Evolutionary conservation across 1,140 invertebrate species (phyloP), one percentile per base, ranked within the genome.

Genomic region (Conus betulinus): DNA sequence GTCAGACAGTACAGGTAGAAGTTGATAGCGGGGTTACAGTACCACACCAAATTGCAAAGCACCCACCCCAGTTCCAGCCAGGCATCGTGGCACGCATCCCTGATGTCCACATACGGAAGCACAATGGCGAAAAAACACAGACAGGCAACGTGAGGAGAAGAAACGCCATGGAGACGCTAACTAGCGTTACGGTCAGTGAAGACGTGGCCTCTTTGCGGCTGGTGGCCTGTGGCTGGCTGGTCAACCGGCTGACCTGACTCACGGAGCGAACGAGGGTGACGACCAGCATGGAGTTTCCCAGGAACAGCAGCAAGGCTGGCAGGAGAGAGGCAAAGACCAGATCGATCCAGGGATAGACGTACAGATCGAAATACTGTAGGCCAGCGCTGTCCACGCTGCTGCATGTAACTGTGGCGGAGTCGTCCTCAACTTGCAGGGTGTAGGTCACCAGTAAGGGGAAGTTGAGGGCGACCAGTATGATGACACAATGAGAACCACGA

Each of bases 31-130:
- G 52, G 27, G n/a, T 87, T 87, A 8, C 53, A 39, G 15, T 87
- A 87, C 85, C 85, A 87, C 85, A 87, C 7, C 15, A 84, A n/a
- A 39, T 83, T 74, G 87, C 82, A 55, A 82, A 91, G 6, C 25
- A 53, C 52, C 71, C 27, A 87, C 51, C 25, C 17, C n/a, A 87
- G 23, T 17, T 63, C 55, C 20, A 63, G 15, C 39, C 79, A 51
- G 10, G 79, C 79, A n/a, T n/a, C n/a, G 79, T 53, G 23, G 53
- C 53, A 51, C 76, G 57, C 23, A 20, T 60, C 27, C 10, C 52
- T 20, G 25, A 63, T 27, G 5, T 17, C 83, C 6, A 84, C 57
- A 17, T 84, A 23, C 0, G 25, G 17, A 3, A 25, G 5, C 17
- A 74, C 39, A 15, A 85, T 51, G 10, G 74, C 23, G 39, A 53